Evolutionary conservation across 2,888 invertebrate species (phyloP).

Genomic region (Balanococcus diminutus): DNA sequence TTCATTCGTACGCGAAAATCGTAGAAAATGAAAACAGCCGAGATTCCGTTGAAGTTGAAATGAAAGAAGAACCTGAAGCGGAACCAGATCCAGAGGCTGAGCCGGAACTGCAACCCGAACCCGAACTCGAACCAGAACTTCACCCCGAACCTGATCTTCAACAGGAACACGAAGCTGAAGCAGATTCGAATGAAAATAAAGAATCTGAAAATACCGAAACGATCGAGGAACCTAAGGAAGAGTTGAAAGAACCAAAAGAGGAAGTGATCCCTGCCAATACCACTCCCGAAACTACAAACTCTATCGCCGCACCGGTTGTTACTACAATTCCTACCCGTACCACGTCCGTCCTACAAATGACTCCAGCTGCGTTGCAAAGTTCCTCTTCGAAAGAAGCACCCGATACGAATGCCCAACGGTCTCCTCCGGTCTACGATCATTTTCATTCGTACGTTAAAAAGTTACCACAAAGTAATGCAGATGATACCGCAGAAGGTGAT

Average conservation of each 20-base stretch:
- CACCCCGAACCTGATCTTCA: not conserved
- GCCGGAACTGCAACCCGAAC: not conserved
- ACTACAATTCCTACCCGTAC: slow-evolving; percentile 30
- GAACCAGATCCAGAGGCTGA: no score
- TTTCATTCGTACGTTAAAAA: slow-evolving; percentile 54
- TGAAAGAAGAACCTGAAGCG: not conserved
- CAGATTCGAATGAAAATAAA: not conserved
- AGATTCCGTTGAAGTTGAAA: not conserved
- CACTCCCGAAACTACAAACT: not conserved
- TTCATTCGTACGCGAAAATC: slow-evolving; percentile 12
- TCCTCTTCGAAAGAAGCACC: not conserved
- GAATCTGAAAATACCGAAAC: not conserved
- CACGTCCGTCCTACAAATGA: slow-evolving; percentile 46
- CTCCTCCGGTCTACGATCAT: slow-evolving; percentile 40
- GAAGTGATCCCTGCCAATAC: not conserved
- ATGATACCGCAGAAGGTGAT: not conserved
- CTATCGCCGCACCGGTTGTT: not conserved
- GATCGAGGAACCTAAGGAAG: not conserved
- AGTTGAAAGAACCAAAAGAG: not conserved
- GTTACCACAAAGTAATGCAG: slow-evolving; percentile 18
- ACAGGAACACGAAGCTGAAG: not conserved
- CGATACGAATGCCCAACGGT: not conserved
- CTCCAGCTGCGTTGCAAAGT: not conserved
- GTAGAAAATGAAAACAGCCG: not conserved
- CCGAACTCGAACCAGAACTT: not conserved